Evolutionary conservation across 2,113 vertebrate species (phyloP), one percentile per base, ranked within the genome.

Genomic region (Eolophus roseicapilla): DNA sequence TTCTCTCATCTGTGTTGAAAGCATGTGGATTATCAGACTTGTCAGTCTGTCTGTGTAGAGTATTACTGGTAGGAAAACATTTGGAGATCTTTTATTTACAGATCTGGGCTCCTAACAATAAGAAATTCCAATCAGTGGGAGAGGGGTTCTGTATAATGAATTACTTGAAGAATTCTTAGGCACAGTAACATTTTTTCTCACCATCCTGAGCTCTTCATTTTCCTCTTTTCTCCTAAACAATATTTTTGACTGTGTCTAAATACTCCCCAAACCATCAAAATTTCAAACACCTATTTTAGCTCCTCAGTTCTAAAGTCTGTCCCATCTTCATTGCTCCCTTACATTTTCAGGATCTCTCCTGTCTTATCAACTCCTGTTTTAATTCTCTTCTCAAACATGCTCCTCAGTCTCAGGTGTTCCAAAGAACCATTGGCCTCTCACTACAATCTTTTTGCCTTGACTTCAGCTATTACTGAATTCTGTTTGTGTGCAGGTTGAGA

Each of bases 401-500:
- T 90, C 20, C 35, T 44, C 15, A 70, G 8, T 29, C 79, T 87
- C 44, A 73, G 27, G 23, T 41, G 10, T 7, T 3, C 5, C 7
- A 16, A 59, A 64, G 12, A 70, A 55, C 6, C 1, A 2, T 9
- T 62, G 28, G 16, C 24, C 18, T 86, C 47, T 44, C 12, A 33
- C 13, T 50, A 28, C 6, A 59, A 10, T 21, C 13, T 53, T 53
- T 89, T 67, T 90, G 35, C 39, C 18, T 75, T 85, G 11, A 43
- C 23, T 82, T 92, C 23, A 76, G 33, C 7, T 65, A 1, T 84
- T 47, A 29, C 21, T 52, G 31, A 79, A 82, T 44, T 50, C 9
- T 46, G 3, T 37, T 86, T 17, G 28, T 0, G 0, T 52, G 43
- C 14, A 65, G 43, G 37, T 24, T 76, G 47, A 64, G 16, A 18